A percentile compares a stretch with the other conserved stretches of the same genome.
Conservation (phyloP, 2,797 vertebrate species). For the Meriones psammophilus region DNA sequence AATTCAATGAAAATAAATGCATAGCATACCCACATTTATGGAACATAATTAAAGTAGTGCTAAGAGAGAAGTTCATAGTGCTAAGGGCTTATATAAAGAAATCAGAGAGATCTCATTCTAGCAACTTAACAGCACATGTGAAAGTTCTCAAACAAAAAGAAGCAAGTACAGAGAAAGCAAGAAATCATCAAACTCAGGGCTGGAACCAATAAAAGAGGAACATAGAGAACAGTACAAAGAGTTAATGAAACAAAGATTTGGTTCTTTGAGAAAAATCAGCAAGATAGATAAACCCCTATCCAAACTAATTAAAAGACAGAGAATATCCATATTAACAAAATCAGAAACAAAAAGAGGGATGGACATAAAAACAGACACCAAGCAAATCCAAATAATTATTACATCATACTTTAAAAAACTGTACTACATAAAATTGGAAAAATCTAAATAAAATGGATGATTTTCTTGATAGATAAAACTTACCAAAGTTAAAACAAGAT, state of each 20-base stretch:
- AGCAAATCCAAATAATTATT: background rate
- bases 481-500: background rate
- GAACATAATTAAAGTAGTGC: background rate
- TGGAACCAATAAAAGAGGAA: background rate
- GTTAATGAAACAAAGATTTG: background rate
- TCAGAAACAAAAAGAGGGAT: background rate
- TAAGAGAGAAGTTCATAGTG: background rate
- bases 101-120: background rate
- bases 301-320: background rate
- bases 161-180: background rate
- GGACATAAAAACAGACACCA: background rate
- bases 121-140: background rate
- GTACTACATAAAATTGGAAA: background rate
- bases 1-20: background rate
- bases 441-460: background rate
- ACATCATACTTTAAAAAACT: background rate
- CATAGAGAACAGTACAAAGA: background rate
- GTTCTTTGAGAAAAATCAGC: background rate
- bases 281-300: background rate
- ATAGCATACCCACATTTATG: background rate
- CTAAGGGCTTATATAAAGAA: background rate
- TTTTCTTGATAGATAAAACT: background rate
- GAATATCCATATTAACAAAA: background rate
- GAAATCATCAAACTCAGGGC: background rate
- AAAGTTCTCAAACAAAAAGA: background rate